phyloP scores from a whole-genome alignment of 2,113 vertebrate genomes.

The Odocoileus virginianus region DNA sequence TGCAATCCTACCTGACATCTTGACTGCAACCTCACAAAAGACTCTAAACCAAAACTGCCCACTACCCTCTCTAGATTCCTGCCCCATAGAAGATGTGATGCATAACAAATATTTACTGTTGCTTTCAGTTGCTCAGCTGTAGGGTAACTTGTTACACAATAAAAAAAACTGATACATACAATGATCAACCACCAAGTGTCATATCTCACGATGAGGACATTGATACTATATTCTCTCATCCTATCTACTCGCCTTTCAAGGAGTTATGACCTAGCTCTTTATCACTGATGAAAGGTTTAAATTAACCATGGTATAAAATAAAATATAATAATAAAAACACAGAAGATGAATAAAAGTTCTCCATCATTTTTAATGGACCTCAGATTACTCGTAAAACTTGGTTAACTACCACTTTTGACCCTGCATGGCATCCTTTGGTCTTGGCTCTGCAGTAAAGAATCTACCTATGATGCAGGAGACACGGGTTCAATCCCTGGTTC shows the following conservation, averaged over 20 bases:
- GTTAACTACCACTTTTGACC: too few relatives aligned
- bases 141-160: background rate
- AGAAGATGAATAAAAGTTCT: background rate
- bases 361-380: background rate
- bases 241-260: background rate
- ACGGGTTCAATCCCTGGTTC: background rate
- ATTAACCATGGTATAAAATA: background rate
- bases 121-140: background rate
- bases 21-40: background rate
- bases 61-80: background rate
- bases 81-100: background rate
- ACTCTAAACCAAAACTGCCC: background rate
- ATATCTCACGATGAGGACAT: too few relatives aligned
- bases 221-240: background rate
- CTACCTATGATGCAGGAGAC: background rate
- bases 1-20: background rate
- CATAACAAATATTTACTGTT: background rate
- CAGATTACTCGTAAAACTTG: background rate
- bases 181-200: background rate
- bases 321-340: background rate
- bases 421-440: rapidly evolving
- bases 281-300: background rate
- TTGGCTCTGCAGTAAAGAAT: background rate
- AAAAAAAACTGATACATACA: too few relatives aligned
- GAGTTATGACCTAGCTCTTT: background rate